Evolutionary conservation across 2,113 vertebrate species (phyloP), one percentile per base, ranked within the genome.

Genomic region (Ptilonorhynchus violaceus): DNA sequence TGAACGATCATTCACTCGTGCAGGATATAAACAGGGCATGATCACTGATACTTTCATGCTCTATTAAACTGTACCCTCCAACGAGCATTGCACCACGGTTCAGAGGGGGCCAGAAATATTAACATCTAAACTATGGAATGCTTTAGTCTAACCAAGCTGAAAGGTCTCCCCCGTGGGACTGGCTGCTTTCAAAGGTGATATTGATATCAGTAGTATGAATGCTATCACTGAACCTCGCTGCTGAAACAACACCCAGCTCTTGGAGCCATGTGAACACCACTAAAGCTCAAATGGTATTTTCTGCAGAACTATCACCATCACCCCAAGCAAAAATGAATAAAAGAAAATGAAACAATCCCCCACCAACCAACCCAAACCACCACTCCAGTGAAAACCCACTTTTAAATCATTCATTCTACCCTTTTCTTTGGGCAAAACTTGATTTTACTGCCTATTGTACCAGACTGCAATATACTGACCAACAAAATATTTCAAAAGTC

Each of bases 251-350:
- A 21, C 25, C 37, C 44, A 92, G 46, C 11, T 64, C 86, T 24
- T 44, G 53, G 53, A 46, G 62, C 46, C 81, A 7, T 0, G 6
- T 25, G 31, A 56, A 10, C n/a, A 17, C 59, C 28, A 42, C 25
- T 21, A 52, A 59, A 84, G 58, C 31, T 53, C 42, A 44, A 35
- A 47, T 6, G 17, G 16, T 2, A 35, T 60, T 58, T 92, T 41
- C 55, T 69, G 31, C 19, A 16, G n/a, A 58, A 73, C 55, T 66
- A 13, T 27, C 3, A 0, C 23, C 2, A 0, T 41, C 49, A 63
- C 13, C 10, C 7, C 0, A 0, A 76, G 41, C 15, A 73, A 73
- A 81, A 81, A 10, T 2, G 37, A 75, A 37, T 8, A 4, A 25
- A 27, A 62, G n/a, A 21, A 63, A 37, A 10, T 4, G 33, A 41